Conservation (phyloP, 2,888 invertebrate species). For the Drosophila rubida region DNA sequence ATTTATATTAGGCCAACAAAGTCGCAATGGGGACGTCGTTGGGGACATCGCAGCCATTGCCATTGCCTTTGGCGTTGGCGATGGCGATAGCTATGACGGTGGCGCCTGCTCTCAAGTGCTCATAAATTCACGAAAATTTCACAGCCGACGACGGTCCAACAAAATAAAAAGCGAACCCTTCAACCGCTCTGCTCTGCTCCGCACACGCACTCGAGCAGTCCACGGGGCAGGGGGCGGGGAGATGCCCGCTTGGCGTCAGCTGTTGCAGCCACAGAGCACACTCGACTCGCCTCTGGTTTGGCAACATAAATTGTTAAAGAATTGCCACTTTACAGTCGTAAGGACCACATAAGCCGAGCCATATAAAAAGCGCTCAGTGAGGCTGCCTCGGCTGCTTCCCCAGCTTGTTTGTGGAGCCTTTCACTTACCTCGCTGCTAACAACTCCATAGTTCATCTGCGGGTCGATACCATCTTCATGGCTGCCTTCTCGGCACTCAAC, state of each 20-base stretch:
- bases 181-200: slow-evolving; percentile 29
- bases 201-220: not conserved
- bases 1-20: slow-evolving; percentile 80
- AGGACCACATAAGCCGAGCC: slow-evolving; percentile 74
- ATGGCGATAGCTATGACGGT: slow-evolving; percentile 50
- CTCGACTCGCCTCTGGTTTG: slow-evolving; percentile 65
- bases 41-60: slow-evolving; percentile 52
- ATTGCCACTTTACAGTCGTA: slow-evolving; percentile 82
- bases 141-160: slow-evolving; percentile 74
- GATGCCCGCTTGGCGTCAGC: slow-evolving; percentile 59
- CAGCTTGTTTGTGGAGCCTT: slow-evolving; percentile 2
- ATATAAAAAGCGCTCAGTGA: slow-evolving; percentile 63
- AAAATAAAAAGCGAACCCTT: slow-evolving; percentile 66
- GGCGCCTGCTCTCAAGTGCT: slow-evolving; percentile 81
- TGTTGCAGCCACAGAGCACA: slow-evolving; percentile 49
- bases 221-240: not conserved
- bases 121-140: slow-evolving; percentile 82
- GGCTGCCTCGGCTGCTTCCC: not conserved
- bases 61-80: slow-evolving; percentile 1
- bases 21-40: slow-evolving; percentile 49
- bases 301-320: slow-evolving; percentile 81
- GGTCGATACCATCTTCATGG: slow-evolving; percentile 34
- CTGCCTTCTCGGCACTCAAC: not conserved
- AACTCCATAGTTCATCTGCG: slow-evolving; percentile 12
- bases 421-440: slow-evolving; percentile 10